These are phyloP conservation scores for Liolophura sinensis DNA, from an alignment of 1,140 invertebrate species.

Conservation along the genomic window DNA sequence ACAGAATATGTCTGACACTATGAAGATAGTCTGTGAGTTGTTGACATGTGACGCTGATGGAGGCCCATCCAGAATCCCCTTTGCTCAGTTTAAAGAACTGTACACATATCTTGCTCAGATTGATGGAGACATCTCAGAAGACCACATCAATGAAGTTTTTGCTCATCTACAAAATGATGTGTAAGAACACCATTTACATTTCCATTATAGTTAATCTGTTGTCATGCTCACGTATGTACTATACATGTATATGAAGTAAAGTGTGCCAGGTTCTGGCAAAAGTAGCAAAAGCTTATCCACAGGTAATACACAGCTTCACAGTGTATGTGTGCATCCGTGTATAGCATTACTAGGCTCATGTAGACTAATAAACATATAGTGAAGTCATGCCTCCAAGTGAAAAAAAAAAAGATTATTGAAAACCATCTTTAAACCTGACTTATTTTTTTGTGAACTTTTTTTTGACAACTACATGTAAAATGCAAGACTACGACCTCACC, in stretches of 20 bases:
- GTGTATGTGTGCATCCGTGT: no score
- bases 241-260: neutral
- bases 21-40: constrained; percentile 80
- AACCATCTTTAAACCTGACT: no score
- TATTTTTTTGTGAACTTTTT: no score
- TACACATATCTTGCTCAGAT: constrained; percentile 73
- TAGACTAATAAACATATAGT: no score
- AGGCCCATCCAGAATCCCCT: constrained; percentile 73
- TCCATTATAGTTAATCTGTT: neutral
- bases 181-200: constrained; percentile 39
- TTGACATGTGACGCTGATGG: constrained; percentile 81
- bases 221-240: no score
- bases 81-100: constrained; percentile 68
- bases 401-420: no score
- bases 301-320: no score
- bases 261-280: neutral
- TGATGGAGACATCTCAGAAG: constrained; percentile 64
- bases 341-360: no score
- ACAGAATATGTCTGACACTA: constrained; percentile 75
- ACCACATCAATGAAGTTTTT: constrained; percentile 54
- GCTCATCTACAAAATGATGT: constrained; percentile 53
- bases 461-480: no score
- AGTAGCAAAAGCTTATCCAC: neutral
- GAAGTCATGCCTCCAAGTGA: no score
- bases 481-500: no score